Conservation (phyloP, 2,113 vertebrate genomes). For the Casuarius casuarius region DNA sequence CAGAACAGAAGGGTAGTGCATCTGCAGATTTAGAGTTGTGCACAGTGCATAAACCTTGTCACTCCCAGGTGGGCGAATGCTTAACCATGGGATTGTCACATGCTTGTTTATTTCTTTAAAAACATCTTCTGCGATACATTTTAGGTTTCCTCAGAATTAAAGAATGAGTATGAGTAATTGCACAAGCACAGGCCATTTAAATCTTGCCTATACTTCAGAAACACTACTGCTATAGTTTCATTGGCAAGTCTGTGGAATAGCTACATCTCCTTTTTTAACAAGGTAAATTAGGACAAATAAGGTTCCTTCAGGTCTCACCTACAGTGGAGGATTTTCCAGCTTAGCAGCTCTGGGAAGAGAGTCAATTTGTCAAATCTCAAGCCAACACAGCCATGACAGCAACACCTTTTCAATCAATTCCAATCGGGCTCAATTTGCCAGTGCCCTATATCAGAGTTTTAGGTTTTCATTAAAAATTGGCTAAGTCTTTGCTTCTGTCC, state of each 20-base stretch:
- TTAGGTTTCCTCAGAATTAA: neutral
- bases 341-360: neutral
- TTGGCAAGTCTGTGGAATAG: neutral
- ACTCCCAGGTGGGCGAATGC: neutral
- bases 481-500: neutral
- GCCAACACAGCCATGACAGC: neutral
- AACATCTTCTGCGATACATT: neutral
- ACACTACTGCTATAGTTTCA: neutral
- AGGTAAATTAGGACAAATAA: neutral
- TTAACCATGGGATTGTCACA: neutral
- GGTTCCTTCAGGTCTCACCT: neutral
- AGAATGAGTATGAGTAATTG: neutral
- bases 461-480: neutral
- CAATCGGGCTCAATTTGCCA: neutral
- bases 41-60: neutral
- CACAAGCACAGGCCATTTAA: neutral
- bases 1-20: neutral
- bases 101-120: neutral
- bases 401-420: neutral
- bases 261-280: neutral
- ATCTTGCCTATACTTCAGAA: neutral
- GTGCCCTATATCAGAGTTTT: neutral
- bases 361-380: neutral
- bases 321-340: neutral
- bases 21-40: neutral